These are phyloP conservation scores for Ruditapes philippinarum DNA, from an alignment of 1,140 invertebrate genomes.

Conservation along the genomic window DNA sequence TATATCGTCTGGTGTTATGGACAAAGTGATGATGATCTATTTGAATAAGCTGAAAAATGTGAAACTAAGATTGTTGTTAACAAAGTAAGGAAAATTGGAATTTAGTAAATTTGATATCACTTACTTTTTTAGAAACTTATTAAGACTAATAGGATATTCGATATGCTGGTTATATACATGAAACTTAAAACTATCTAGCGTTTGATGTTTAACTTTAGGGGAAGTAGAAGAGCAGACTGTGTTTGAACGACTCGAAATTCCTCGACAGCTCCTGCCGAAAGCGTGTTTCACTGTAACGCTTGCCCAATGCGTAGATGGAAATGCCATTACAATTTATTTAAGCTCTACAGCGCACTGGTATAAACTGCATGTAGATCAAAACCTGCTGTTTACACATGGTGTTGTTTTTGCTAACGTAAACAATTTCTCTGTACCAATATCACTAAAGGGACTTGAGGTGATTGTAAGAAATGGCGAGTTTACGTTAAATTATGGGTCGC, in stretches of 20 bases:
- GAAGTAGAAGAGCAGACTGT: neutral
- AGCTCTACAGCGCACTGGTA: neutral
- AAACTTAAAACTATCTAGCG: neutral
- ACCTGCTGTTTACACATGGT: no score
- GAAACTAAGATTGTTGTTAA: neutral
- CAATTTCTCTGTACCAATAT: conserved; percentile 6
- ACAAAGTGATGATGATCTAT: no score
- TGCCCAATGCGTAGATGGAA: no score
- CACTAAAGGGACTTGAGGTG: conserved; percentile 7
- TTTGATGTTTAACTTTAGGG: neutral
- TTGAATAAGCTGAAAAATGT: no score
- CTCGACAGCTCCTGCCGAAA: no score
- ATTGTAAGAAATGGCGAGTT: neutral
- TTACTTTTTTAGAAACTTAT: neutral
- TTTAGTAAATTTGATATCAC: no score
- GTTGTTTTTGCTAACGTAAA: no score
- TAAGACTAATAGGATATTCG: neutral
- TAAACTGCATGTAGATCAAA: no score
- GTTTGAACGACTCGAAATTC: no score
- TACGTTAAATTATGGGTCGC: neutral
- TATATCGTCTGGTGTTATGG: no score
- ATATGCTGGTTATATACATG: neutral
- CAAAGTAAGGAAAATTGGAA: neutral
- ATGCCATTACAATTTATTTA: no score
- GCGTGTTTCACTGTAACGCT: no score